Percentiles rank a stretch among this genome's conserved stretches.
These are phyloP conservation scores for Sycophila sp. DNA, from an alignment of 1,140 invertebrate genomes.

Conservation along the genomic window DNA sequence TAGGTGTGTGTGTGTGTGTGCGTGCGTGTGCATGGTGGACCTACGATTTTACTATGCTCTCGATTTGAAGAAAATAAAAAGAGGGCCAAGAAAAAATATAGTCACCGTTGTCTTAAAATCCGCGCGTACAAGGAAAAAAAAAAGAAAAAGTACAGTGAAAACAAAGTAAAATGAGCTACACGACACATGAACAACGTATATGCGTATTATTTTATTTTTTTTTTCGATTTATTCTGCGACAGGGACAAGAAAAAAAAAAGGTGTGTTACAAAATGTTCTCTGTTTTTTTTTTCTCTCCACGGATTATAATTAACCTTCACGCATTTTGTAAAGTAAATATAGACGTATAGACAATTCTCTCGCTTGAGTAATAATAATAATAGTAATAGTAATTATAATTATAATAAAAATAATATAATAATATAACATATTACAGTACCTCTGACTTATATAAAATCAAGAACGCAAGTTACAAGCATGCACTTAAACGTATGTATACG, in stretches of 20 bases:
- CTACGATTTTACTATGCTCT: too few relatives aligned
- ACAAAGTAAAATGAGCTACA: slow-evolving; percentile 29
- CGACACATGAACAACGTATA: slow-evolving; percentile 33
- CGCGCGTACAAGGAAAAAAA: slow-evolving; percentile 8
- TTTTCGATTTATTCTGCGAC: slow-evolving; percentile 38
- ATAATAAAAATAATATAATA: slow-evolving; percentile 36
- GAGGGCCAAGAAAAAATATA: too few relatives aligned
- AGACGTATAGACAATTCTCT: slow-evolving; percentile 32
- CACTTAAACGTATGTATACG: slow-evolving; percentile 27
- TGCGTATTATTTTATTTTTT: too few relatives aligned
- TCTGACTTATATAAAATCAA: slow-evolving; percentile 40
- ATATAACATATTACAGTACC: slow-evolving; percentile 28
- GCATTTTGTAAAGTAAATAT: slow-evolving; percentile 30
- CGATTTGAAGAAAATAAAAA: background rate
- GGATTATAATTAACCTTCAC: slow-evolving; percentile 35
- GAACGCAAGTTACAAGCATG: slow-evolving; percentile 35
- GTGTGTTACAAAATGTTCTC: slow-evolving; percentile 36
- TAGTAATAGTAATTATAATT: slow-evolving; percentile 7
- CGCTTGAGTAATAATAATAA: slow-evolving; percentile 21
- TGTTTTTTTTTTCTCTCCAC: background rate
- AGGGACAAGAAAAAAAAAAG: too few relatives aligned
- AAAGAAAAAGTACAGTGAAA: too few relatives aligned
- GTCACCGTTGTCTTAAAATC: too few relatives aligned
- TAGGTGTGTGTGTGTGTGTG: background rate
- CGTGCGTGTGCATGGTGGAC: too few relatives aligned